phyloP scores from a whole-genome alignment of 2,888 invertebrate species.

The Agonum fuliginosum region DNA sequence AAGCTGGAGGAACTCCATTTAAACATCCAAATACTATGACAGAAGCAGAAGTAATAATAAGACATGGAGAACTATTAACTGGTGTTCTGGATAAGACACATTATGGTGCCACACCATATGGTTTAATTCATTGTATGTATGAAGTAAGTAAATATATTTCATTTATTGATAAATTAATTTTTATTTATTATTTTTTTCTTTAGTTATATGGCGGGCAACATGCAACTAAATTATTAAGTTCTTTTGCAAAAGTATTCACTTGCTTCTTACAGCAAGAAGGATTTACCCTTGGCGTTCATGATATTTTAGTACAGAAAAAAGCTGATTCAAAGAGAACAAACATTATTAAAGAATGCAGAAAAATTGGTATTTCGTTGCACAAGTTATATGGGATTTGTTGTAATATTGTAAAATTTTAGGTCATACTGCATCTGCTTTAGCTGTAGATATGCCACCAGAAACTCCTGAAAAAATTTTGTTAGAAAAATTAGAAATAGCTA shows the following conservation, averaged over 20 bases:
- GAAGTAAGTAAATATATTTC: conserved; percentile 75
- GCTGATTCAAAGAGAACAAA: conserved; percentile 84
- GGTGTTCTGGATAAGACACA: conserved; percentile 98
- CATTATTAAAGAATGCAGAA: conserved; percentile 80
- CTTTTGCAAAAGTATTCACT: conserved; percentile 95
- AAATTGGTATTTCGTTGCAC: conserved; percentile 65
- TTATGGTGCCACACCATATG: conserved; percentile 95
- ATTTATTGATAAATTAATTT: not conserved
- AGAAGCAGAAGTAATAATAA: conserved; percentile 93
- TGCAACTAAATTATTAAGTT: conserved; percentile 88
- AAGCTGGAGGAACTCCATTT: conserved; percentile 80
- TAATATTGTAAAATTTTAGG: conserved; percentile 63
- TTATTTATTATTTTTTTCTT: too few relatives aligned
- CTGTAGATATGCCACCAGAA: conserved; percentile 81
- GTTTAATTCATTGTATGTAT: conserved; percentile 95
- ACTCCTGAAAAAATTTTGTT: conserved; percentile 77
- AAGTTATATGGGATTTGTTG: not conserved
- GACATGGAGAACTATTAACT: conserved; percentile 89
- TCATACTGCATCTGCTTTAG: conserved; percentile 79
- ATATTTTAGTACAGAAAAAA: conserved; percentile 87
- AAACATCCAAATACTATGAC: conserved; percentile 80
- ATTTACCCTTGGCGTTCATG: conserved; percentile 96
- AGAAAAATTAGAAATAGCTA: conserved; percentile 82
- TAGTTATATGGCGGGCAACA: conserved; percentile 92
- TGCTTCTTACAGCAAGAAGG: conserved; percentile 92